Evolutionary conservation across 2,113 vertebrate genomes (phyloP).

Genomic region (Myiozetetes cayanensis): DNA sequence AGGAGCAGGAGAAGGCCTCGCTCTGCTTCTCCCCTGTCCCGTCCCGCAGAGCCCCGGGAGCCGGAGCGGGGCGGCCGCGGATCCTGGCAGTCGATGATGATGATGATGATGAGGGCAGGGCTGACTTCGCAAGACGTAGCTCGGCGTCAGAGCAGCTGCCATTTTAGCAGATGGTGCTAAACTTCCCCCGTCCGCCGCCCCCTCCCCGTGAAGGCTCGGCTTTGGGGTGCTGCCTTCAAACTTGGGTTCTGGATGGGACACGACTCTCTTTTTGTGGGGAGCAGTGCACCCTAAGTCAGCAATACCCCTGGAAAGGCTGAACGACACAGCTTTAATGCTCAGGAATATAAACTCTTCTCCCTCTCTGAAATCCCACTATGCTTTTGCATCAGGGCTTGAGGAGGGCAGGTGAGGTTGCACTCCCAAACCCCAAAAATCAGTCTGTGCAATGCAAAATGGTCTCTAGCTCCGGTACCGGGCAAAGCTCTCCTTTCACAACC

Average conservation of each 20-base stretch:
- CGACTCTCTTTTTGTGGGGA: not conserved
- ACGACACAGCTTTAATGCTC: not conserved
- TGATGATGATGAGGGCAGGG: slow-evolving; percentile 34
- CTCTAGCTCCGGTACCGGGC: fast-evolving
- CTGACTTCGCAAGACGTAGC: slow-evolving; percentile 30
- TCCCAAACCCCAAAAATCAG: not conserved
- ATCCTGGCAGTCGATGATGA: slow-evolving; percentile 18
- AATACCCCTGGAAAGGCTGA: not conserved
- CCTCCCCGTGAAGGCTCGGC: not conserved
- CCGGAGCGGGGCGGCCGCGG: not conserved
- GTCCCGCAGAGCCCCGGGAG: not conserved
- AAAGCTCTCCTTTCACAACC: not conserved
- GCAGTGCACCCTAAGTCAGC: not conserved
- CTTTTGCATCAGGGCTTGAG: not conserved
- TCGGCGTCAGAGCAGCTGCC: slow-evolving; percentile 56
- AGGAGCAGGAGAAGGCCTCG: not conserved
- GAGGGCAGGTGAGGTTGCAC: not conserved
- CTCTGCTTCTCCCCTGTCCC: not conserved
- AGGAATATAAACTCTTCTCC: not conserved
- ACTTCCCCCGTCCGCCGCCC: not conserved
- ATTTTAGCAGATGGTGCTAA: slow-evolving; percentile 38
- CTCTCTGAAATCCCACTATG: not conserved
- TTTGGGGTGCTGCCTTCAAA: not conserved
- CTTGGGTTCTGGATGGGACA: not conserved
- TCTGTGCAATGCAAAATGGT: fast-evolving